These are phyloP conservation scores for Drosophila melanica DNA, from an alignment of 1,140 invertebrate species.

Conservation along the genomic window DNA sequence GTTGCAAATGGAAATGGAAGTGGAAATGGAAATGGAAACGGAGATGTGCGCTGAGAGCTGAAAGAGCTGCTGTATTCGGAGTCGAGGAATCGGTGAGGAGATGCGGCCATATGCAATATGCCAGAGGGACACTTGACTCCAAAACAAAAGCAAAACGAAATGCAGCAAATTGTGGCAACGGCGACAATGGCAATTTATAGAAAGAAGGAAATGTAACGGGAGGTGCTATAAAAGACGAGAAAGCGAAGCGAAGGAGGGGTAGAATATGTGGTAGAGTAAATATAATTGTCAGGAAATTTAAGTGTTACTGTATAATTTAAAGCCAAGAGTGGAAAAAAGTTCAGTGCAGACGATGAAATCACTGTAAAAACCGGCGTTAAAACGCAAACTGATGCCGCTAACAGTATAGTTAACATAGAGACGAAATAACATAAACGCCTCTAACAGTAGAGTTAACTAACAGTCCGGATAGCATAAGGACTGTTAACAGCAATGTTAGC, in stretches of 20 bases:
- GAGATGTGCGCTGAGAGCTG: neutral
- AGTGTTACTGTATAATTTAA: neutral
- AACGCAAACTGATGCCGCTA: too few species aligned
- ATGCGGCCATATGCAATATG: slow-evolving; percentile 39
- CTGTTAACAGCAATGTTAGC: neutral
- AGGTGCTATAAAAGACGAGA: neutral
- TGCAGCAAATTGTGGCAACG: slow-evolving; percentile 34
- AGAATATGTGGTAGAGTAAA: too few species aligned
- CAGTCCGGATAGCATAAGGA: neutral
- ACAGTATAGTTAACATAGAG: neutral
- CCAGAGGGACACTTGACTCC: slow-evolving; percentile 60
- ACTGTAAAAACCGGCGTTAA: too few species aligned
- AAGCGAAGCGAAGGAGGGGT: neutral
- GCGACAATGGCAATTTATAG: slow-evolving; percentile 38
- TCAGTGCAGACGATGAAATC: neutral
- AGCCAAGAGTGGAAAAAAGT: neutral
- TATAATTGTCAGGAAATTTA: neutral
- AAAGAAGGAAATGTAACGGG: slow-evolving; percentile 27
- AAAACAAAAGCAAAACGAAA: slow-evolving; percentile 63
- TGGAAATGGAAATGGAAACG: slow-evolving; percentile 10
- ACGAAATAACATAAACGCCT: too few species aligned
- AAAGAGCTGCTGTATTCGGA: neutral
- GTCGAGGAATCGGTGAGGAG: neutral
- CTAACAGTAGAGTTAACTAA: neutral
- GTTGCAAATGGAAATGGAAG: slow-evolving; percentile 51